phyloP scores from a whole-genome alignment of 2,888 invertebrate species.

The Bombylius discolor region DNA sequence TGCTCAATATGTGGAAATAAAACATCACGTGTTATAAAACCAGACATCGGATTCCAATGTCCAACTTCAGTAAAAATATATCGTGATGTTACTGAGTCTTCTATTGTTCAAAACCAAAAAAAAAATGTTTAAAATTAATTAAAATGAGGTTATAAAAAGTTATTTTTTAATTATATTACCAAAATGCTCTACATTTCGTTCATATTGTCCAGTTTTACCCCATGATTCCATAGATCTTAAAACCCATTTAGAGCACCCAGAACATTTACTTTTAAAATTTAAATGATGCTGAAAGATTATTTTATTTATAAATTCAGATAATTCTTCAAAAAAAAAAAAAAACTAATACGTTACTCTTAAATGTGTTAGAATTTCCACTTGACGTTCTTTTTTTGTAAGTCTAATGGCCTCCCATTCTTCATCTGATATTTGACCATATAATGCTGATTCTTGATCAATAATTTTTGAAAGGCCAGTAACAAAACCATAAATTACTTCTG shows the following conservation, averaged over 20 bases:
- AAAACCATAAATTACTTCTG: constrained; percentile 54
- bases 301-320: background rate
- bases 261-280: constrained; percentile 33
- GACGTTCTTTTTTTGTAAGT: constrained; percentile 48
- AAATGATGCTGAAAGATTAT: constrained; percentile 24
- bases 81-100: background rate
- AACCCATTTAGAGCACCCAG: constrained; percentile 45
- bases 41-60: constrained; percentile 59
- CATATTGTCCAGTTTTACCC: constrained; percentile 36
- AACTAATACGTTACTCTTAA: constrained; percentile 43
- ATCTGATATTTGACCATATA: constrained; percentile 62
- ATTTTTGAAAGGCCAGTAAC: constrained; percentile 55
- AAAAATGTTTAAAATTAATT: too few species aligned
- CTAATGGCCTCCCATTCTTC: constrained; percentile 77
- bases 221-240: constrained; percentile 45
- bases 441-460: constrained; percentile 54
- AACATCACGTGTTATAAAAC: constrained; percentile 51
- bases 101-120: background rate
- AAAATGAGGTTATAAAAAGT: background rate
- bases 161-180: background rate
- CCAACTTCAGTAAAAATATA: constrained; percentile 45
- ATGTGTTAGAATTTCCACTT: constrained; percentile 44
- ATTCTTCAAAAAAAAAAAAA: background rate
- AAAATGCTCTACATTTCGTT: constrained; percentile 14
- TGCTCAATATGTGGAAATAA: constrained; percentile 69